Evolutionary conservation across 2,113 vertebrate genomes (phyloP).

Genomic region (Silurus glanis): DNA sequence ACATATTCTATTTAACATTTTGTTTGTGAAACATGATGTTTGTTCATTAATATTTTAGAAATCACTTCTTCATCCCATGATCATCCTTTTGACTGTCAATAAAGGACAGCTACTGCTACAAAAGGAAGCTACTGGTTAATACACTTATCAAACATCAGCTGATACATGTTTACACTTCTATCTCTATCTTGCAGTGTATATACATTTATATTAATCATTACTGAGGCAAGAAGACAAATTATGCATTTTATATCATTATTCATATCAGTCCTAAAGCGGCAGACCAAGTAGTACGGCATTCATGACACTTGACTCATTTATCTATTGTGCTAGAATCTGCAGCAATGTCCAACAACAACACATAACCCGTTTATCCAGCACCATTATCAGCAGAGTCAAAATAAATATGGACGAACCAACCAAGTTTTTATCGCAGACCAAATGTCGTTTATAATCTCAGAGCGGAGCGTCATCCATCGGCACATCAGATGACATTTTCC

Average conservation of each 20-base stretch:
- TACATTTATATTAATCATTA: not conserved
- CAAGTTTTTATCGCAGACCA: constrained; percentile 57
- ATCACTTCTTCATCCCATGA: not conserved
- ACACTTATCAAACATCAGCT: not conserved
- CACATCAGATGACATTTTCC: constrained; percentile 59
- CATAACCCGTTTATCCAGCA: not conserved
- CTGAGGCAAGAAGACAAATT: not conserved
- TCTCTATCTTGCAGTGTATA: not conserved
- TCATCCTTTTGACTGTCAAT: not conserved
- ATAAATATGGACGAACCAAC: constrained; percentile 50
- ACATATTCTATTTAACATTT: too few relatives aligned
- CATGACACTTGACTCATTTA: not conserved
- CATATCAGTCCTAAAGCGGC: not conserved
- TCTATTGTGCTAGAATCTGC: not conserved
- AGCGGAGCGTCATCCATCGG: constrained; percentile 61
- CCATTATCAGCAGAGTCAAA: constrained; percentile 33
- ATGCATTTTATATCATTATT: not conserved
- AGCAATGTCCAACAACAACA: not conserved
- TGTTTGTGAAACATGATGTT: not conserved
- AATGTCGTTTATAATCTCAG: constrained; percentile 66
- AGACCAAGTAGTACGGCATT: not conserved
- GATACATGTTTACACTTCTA: not conserved
- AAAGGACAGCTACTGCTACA: too few relatives aligned
- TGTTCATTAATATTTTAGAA: not conserved
- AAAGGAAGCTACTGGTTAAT: not conserved